These are phyloP conservation scores for Drepanosiphum platanoidis DNA, from an alignment of 2,888 invertebrate species.

Conservation along the genomic window DNA sequence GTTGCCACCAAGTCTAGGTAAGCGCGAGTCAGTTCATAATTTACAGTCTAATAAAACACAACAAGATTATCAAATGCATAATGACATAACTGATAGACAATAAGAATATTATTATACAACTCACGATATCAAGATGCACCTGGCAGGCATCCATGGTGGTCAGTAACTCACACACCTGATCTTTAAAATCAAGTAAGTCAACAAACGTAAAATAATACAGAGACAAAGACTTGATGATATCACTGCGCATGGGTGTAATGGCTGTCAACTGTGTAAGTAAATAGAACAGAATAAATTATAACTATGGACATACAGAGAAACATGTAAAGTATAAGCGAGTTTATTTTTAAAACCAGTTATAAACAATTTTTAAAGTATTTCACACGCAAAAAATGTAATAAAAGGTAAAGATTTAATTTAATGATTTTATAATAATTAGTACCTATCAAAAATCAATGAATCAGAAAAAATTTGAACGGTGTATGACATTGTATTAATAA, in stretches of 20 bases:
- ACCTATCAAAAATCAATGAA: too few relatives aligned
- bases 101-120: constrained; percentile 64
- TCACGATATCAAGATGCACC: constrained; percentile 88
- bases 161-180: constrained; percentile 87
- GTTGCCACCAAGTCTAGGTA: constrained; percentile 95
- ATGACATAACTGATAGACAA: background rate
- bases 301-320: too few relatives aligned
- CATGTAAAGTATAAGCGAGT: background rate
- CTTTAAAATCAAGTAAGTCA: constrained; percentile 96
- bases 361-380: too few relatives aligned
- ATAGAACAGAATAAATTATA: background rate
- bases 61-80: background rate
- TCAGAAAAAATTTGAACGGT: too few relatives aligned
- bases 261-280: constrained; percentile 73
- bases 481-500: too few relatives aligned
- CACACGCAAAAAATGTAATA: too few relatives aligned
- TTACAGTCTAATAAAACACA: constrained; percentile 74
- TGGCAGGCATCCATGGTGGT: constrained; percentile 98
- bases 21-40: constrained; percentile 94
- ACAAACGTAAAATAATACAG: constrained; percentile 99
- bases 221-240: constrained; percentile 95
- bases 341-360: too few relatives aligned
- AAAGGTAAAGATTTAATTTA: too few relatives aligned
- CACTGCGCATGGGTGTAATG: constrained; percentile 86
- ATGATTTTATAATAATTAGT: too few relatives aligned